These are phyloP conservation scores for Hydropsyche betteni DNA, from an alignment of 2,888 invertebrate genomes.

Conservation along the genomic window DNA sequence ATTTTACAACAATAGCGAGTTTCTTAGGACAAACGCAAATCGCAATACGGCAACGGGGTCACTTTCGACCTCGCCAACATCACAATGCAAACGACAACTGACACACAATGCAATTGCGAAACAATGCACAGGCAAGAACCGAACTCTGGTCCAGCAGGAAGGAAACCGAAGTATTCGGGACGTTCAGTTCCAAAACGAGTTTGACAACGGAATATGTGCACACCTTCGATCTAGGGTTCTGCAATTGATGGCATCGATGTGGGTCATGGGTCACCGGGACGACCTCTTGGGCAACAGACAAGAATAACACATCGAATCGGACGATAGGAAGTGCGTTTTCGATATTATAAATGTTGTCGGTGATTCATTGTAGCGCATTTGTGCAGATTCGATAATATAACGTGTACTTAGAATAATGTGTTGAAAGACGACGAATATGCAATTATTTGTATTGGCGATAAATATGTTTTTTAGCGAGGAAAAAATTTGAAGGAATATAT, in stretches of 20 bases:
- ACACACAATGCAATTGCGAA: constrained; percentile 14
- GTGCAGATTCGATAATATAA: too few species aligned
- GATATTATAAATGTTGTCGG: background rate
- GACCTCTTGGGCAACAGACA: constrained; percentile 11
- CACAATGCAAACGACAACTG: constrained; percentile 2
- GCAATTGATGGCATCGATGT: background rate
- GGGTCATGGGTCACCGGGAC: background rate
- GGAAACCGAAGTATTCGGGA: too few species aligned
- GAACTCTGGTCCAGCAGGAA: background rate
- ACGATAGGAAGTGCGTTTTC: background rate
- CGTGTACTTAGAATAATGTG: background rate
- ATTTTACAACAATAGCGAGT: background rate
- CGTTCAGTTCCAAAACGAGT: too few species aligned
- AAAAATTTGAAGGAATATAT: too few species aligned
- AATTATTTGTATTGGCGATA: too few species aligned
- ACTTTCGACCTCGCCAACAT: background rate
- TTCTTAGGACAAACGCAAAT: background rate
- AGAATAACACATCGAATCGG: background rate
- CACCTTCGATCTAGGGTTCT: constrained; percentile 2
- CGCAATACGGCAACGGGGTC: background rate
- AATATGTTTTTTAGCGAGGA: too few species aligned
- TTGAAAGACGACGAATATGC: background rate
- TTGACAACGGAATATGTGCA: background rate
- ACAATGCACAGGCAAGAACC: background rate
- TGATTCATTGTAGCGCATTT: background rate